Percentiles rank a stretch among this genome's conserved stretches.
Conservation (phyloP, 2,113 vertebrate species). For the Hydrolagus affinis region DNA sequence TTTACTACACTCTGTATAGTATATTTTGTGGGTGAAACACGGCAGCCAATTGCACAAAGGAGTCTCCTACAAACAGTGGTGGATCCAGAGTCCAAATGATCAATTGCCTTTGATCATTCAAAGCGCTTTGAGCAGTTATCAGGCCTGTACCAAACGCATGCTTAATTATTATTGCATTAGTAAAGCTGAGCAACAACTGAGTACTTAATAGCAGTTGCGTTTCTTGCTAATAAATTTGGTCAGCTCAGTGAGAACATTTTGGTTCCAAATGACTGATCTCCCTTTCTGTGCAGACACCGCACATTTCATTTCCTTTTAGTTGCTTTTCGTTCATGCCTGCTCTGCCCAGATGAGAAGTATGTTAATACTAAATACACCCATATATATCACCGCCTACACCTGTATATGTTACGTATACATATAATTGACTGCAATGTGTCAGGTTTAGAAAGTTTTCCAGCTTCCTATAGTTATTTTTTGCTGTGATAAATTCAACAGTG, state of each 20-base stretch:
- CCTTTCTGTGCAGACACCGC: background rate
- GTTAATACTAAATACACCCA: background rate
- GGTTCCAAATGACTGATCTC: background rate
- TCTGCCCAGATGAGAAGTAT: background rate
- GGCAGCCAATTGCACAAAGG: too few species aligned
- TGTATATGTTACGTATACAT: too few species aligned
- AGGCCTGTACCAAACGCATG: too few species aligned
- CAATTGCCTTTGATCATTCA: too few species aligned
- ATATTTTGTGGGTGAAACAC: too few species aligned
- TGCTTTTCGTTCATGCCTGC: background rate
- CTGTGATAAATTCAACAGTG: background rate
- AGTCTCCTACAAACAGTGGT: too few species aligned
- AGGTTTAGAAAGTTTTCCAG: background rate
- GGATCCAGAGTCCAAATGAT: too few species aligned
- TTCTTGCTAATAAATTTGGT: background rate
- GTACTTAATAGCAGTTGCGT: background rate
- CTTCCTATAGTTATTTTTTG: slow-evolving; percentile 1
- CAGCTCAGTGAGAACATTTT: background rate
- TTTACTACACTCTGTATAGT: too few species aligned
- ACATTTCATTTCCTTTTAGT: background rate
- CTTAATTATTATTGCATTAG: too few species aligned
- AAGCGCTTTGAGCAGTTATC: too few species aligned
- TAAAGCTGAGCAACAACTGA: background rate
- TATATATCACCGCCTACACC: too few species aligned
- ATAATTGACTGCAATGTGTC: background rate